Conservation (phyloP, 1,140 invertebrate species). For the Gryon sp. region DNA sequence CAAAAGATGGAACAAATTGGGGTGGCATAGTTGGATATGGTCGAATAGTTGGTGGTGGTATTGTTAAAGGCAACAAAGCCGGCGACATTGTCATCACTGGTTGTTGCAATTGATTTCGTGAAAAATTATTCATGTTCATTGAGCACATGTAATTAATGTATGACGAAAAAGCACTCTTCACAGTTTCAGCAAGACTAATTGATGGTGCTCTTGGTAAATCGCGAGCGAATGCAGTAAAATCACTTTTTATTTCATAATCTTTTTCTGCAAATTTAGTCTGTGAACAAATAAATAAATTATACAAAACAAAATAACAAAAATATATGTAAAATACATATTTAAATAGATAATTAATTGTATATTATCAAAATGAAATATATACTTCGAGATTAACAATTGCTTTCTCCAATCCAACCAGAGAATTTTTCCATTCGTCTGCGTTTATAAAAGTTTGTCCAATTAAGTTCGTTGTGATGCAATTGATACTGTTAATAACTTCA, state of each 20-base stretch:
- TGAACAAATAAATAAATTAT: background rate
- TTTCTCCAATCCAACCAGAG: no score
- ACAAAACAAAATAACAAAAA: background rate
- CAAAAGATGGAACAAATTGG: background rate
- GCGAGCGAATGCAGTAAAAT: no score
- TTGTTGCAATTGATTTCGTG: background rate
- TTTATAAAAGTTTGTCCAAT: background rate
- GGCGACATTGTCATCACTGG: background rate
- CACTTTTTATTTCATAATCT: no score
- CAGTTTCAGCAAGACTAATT: background rate
- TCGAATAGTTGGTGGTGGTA: background rate
- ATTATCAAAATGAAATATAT: no score
- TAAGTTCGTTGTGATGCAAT: background rate
- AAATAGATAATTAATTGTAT: background rate
- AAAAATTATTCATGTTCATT: background rate
- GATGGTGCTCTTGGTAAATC: background rate
- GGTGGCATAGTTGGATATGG: background rate
- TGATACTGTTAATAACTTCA: background rate
- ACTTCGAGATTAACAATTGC: no score
- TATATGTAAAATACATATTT: background rate
- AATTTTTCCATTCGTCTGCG: background rate
- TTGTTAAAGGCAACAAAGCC: no score
- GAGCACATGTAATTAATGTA: no score
- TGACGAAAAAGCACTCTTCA: background rate
- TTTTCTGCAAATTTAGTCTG: background rate